These are phyloP conservation scores for Acromyrmex heyeri DNA, from an alignment of 1,140 invertebrate genomes.

Conservation along the genomic window DNA sequence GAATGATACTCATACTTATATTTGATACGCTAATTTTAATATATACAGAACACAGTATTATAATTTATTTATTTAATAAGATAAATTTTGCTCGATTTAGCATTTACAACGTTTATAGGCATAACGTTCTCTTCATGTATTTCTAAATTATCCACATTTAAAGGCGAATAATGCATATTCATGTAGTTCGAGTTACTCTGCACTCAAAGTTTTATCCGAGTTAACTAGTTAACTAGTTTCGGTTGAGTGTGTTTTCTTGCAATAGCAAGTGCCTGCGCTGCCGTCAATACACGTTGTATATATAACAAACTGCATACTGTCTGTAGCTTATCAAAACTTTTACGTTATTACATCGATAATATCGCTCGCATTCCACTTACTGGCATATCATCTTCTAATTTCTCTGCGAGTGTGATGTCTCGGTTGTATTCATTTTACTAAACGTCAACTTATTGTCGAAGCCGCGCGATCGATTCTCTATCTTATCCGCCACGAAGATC, in stretches of 20 bases:
- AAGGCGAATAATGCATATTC: slow-evolving; percentile 41
- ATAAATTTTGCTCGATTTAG: neutral
- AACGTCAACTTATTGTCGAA: slow-evolving; percentile 36
- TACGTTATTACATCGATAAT: slow-evolving; percentile 1
- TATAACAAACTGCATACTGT: neutral
- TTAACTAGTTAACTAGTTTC: slow-evolving; percentile 61
- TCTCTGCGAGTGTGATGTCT: slow-evolving; percentile 9
- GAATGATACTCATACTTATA: neutral
- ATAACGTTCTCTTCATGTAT: neutral
- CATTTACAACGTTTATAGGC: neutral
- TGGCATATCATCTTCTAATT: slow-evolving; percentile 8
- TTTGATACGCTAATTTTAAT: neutral
- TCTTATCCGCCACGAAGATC: neutral
- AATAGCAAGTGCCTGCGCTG: neutral
- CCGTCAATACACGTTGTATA: neutral
- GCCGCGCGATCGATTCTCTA: slow-evolving; percentile 17
- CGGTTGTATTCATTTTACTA: neutral
- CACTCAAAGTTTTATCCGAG: slow-evolving; percentile 41
- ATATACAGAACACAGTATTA: neutral
- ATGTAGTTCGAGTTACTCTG: slow-evolving; percentile 3
- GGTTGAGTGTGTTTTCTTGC: slow-evolving; percentile 40
- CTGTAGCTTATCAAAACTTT: slow-evolving; percentile 45
- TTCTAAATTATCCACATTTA: neutral
- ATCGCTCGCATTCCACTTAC: neutral
- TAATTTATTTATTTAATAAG: neutral